Percentiles rank a stretch among this genome's conserved stretches.
Evolutionary conservation across 1,140 invertebrate genomes (phyloP).

Genomic region (Zaprionus nigranus): DNA sequence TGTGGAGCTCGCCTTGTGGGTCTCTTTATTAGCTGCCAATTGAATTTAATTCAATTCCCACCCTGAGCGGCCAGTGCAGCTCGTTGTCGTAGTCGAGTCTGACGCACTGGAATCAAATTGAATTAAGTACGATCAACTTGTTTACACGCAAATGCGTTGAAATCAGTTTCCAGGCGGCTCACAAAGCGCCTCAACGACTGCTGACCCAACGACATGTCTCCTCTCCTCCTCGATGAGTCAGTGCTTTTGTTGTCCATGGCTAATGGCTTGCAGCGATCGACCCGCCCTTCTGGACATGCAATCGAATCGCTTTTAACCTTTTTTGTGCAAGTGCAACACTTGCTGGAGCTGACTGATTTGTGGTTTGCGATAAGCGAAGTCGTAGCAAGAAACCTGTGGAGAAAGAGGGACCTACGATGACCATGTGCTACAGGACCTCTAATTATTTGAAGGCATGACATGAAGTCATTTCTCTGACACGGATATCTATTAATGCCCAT

Average conservation of each 20-base stretch:
- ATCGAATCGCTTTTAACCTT: constrained; percentile 34
- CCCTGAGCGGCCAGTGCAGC: neutral
- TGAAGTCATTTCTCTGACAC: constrained; percentile 72
- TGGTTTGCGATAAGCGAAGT: constrained; percentile 42
- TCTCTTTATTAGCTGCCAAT: constrained; percentile 64
- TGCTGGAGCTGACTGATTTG: constrained; percentile 44
- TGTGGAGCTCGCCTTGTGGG: neutral
- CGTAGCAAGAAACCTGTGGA: neutral
- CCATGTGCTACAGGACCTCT: constrained; percentile 52
- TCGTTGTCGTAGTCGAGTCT: neutral
- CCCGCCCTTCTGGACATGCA: constrained; percentile 35
- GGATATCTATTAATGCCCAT: constrained; percentile 60
- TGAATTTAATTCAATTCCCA: constrained; percentile 61
- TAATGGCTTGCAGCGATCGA: constrained; percentile 52
- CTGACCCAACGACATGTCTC: constrained; percentile 8
- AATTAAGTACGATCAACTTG: constrained; percentile 83
- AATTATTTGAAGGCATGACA: constrained; percentile 81
- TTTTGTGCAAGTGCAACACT: constrained; percentile 30
- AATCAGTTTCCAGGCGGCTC: constrained; percentile 60
- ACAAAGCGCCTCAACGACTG: constrained; percentile 21
- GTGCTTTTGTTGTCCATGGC: constrained; percentile 24
- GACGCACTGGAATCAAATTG: constrained; percentile 66
- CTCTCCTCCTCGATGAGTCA: constrained; percentile 53
- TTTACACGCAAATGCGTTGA: constrained; percentile 79
- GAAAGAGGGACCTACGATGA: neutral